A percentile compares a stretch with the other conserved stretches of the same genome.
Evolutionary conservation across 30 jellyfish, hydroid and myxozoan genomes (phyloP).

Genomic region (Morbakka virulenta): DNA sequence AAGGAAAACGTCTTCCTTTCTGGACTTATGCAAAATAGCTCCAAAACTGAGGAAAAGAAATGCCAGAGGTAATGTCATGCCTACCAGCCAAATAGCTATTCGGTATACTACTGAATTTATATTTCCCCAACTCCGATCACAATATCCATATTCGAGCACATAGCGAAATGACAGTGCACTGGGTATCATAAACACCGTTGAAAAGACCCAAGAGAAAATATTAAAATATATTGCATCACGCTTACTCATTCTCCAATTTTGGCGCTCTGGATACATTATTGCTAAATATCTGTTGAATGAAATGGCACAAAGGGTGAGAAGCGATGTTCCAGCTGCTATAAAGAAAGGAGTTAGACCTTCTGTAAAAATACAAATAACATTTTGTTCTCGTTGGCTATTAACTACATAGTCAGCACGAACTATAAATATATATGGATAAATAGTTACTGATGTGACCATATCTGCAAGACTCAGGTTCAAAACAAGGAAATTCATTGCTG

Average conservation of each 20-base stretch:
- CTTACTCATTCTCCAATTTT: slow-evolving; percentile 64
- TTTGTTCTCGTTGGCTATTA: not conserved
- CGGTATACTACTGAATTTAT: slow-evolving; percentile 55
- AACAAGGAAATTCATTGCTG: slow-evolving; percentile 82
- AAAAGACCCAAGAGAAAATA: slow-evolving; percentile 56
- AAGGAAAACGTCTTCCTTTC: slow-evolving; percentile 44
- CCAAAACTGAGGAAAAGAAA: slow-evolving; percentile 67
- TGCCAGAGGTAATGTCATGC: slow-evolving; percentile 55
- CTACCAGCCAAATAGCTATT: slow-evolving; percentile 55
- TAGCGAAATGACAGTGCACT: slow-evolving; percentile 68
- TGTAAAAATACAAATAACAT: slow-evolving; percentile 66
- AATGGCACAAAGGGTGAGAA: slow-evolving; percentile 81
- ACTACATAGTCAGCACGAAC: slow-evolving; percentile 48
- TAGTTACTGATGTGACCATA: slow-evolving; percentile 47
- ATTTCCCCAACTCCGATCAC: slow-evolving; percentile 69
- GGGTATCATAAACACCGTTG: slow-evolving; percentile 63
- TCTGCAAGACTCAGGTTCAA: slow-evolving; percentile 70
- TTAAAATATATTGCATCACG: slow-evolving; percentile 43
- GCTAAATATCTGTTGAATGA: slow-evolving; percentile 82
- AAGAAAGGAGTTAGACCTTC: slow-evolving; percentile 78
- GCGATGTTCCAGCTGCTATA: slow-evolving; percentile 78
- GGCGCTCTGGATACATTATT: slow-evolving; percentile 64
- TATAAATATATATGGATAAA: slow-evolving; percentile 64
- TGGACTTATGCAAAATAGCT: slow-evolving; percentile 63
- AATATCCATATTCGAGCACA: slow-evolving; percentile 24